Evolutionary conservation across 2,113 vertebrate species (phyloP).

Genomic region (Danionella cerebrum): DNA sequence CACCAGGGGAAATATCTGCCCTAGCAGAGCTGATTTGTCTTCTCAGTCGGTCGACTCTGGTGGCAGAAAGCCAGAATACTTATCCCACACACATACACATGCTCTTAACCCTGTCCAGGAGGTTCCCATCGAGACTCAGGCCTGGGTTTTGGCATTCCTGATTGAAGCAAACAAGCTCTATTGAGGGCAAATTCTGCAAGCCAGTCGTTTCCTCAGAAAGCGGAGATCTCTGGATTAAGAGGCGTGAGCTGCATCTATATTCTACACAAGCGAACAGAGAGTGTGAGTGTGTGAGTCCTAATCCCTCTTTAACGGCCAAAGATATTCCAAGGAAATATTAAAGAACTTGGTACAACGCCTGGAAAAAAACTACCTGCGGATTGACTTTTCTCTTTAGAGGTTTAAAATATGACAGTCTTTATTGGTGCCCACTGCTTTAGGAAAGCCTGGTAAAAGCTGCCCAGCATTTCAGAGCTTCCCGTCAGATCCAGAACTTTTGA

Average conservation of each 20-base stretch:
- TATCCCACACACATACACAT: constrained; percentile 10
- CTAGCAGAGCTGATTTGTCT: constrained; percentile 42
- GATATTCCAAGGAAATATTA: constrained; percentile 59
- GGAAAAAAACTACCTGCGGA: constrained; percentile 52
- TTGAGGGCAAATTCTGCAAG: constrained; percentile 52
- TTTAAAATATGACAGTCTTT: constrained; percentile 51
- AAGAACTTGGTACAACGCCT: constrained; percentile 38
- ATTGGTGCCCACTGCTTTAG: constrained; percentile 47
- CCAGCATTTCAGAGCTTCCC: neutral
- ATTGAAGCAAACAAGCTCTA: constrained; percentile 63
- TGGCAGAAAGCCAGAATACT: constrained; percentile 36
- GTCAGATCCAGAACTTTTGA: constrained; percentile 53
- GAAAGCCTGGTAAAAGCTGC: constrained; percentile 38
- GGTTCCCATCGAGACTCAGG: constrained; percentile 27
- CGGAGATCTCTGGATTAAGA: constrained; percentile 48
- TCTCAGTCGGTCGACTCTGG: constrained; percentile 25
- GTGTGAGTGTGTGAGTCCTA: constrained; percentile 32
- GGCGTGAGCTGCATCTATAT: no score
- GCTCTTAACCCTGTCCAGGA: neutral
- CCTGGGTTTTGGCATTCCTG: constrained; percentile 44
- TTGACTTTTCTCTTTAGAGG: constrained; percentile 52
- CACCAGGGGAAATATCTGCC: constrained; percentile 50
- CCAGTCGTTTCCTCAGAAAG: constrained; percentile 54
- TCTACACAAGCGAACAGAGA: no score
- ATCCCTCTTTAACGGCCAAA: constrained; percentile 31